Conservation (phyloP, 2,797 vertebrate species). For the Eulemur coronatus region DNA sequence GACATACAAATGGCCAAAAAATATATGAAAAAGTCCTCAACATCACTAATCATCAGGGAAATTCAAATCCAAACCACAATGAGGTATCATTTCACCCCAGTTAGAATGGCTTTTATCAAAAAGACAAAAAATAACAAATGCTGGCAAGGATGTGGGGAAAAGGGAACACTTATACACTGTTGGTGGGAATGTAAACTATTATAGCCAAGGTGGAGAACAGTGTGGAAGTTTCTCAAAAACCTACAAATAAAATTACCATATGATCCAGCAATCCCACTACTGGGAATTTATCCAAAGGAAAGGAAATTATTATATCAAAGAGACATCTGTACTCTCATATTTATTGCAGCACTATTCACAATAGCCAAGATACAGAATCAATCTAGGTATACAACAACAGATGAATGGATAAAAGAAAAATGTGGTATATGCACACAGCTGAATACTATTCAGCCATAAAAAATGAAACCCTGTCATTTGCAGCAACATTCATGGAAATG, state of each 20-base stretch:
- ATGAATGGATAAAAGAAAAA: too few relatives aligned
- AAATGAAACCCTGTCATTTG: too few relatives aligned
- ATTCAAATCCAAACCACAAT: neutral
- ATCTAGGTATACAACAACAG: neutral
- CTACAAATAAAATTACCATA: neutral
- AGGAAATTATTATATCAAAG: neutral
- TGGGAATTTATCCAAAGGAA: neutral
- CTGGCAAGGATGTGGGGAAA: neutral
- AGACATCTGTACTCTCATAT: neutral
- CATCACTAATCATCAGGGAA: neutral
- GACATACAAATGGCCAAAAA: neutral
- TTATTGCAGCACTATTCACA: neutral
- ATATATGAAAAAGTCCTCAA: neutral
- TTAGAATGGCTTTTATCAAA: neutral
- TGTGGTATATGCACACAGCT: too few relatives aligned
- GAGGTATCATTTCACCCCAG: neutral
- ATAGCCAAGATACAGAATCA: neutral
- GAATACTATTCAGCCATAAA: too few relatives aligned
- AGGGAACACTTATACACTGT: neutral
- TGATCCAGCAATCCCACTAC: neutral
- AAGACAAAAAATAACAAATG: neutral
- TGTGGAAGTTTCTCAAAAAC: neutral
- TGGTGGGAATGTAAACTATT: neutral
- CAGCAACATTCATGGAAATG: too few relatives aligned
- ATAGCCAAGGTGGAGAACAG: neutral